Percentiles rank a stretch among this genome's conserved stretches.
These are phyloP conservation scores for Ormyrus thymus DNA, from an alignment of 2,888 invertebrate genomes.

Conservation along the genomic window DNA sequence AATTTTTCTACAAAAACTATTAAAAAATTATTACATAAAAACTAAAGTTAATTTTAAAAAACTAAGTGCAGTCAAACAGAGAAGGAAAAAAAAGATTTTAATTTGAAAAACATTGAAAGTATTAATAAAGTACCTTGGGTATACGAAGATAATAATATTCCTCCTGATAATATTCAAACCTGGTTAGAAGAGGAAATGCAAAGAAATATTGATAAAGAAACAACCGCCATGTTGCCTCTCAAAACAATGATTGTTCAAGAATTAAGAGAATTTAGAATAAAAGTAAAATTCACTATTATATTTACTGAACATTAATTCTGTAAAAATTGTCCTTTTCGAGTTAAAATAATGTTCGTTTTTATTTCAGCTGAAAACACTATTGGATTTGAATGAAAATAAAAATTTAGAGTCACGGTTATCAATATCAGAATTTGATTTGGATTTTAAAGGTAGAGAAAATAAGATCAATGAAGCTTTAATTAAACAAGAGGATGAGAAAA, in stretches of 20 bases:
- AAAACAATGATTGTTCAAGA: slow-evolving; percentile 69
- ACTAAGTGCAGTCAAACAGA: slow-evolving; percentile 1
- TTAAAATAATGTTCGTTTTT: slow-evolving; percentile 5
- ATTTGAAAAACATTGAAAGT: neutral
- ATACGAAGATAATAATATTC: neutral
- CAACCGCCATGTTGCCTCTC: slow-evolving; percentile 63
- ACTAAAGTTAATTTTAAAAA: slow-evolving; percentile 13
- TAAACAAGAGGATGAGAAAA: slow-evolving; percentile 76
- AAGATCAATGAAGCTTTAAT: slow-evolving; percentile 73
- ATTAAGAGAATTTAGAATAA: slow-evolving; percentile 60
- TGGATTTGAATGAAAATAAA: slow-evolving; percentile 78
- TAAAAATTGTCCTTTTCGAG: neutral
- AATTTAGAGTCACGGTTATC: slow-evolving; percentile 78
- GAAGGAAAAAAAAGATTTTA: neutral
- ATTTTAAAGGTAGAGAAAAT: slow-evolving; percentile 75
- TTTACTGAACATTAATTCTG: neutral
- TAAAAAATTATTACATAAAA: neutral
- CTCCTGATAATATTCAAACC: slow-evolving; percentile 45
- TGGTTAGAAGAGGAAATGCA: slow-evolving; percentile 61
- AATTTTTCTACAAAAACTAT: neutral
- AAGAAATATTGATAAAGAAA: slow-evolving; percentile 58
- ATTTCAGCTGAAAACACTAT: slow-evolving; percentile 66
- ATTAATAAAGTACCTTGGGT: neutral
- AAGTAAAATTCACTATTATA: slow-evolving; percentile 19
- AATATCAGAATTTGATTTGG: slow-evolving; percentile 80